Percentiles rank a stretch among this genome's conserved stretches.
These are phyloP conservation scores for Anser cygnoides DNA, from an alignment of 2,113 vertebrate species.

Conservation along the genomic window DNA sequence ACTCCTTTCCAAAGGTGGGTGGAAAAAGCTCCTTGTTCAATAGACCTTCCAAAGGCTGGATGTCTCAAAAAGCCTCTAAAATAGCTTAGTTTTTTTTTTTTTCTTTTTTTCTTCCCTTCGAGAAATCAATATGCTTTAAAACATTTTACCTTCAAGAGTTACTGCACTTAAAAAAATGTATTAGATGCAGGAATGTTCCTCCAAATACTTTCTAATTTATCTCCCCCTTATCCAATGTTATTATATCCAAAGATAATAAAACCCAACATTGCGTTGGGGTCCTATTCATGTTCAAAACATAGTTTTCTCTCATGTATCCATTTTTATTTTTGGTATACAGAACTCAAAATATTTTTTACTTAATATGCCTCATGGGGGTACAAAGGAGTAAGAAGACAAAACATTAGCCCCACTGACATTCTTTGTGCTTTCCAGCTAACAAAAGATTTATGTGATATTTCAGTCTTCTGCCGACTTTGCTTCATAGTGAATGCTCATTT, in stretches of 20 bases:
- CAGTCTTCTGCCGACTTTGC: background rate
- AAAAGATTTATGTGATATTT: background rate
- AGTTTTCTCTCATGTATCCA: background rate
- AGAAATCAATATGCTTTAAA: conserved; percentile 37
- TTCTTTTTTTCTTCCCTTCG: background rate
- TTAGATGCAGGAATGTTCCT: background rate
- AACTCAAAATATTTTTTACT: background rate
- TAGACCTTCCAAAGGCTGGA: background rate
- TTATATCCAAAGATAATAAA: background rate
- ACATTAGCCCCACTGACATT: background rate
- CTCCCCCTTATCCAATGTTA: background rate
- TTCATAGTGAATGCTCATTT: background rate
- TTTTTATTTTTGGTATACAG: background rate
- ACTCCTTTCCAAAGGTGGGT: conserved; percentile 4
- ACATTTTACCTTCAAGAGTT: background rate
- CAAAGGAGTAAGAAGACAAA: background rate
- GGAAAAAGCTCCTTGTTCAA: conserved; percentile 3
- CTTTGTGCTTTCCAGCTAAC: background rate
- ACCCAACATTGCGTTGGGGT: background rate
- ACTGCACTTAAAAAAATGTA: background rate
- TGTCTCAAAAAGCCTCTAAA: conserved; percentile 14
- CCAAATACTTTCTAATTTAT: background rate
- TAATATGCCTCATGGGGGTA: background rate
- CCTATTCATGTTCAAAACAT: background rate
- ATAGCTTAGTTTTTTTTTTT: background rate